phyloP scores from a whole-genome alignment of 2,797 vertebrate genomes.

The Crenichthys baileyi region DNA sequence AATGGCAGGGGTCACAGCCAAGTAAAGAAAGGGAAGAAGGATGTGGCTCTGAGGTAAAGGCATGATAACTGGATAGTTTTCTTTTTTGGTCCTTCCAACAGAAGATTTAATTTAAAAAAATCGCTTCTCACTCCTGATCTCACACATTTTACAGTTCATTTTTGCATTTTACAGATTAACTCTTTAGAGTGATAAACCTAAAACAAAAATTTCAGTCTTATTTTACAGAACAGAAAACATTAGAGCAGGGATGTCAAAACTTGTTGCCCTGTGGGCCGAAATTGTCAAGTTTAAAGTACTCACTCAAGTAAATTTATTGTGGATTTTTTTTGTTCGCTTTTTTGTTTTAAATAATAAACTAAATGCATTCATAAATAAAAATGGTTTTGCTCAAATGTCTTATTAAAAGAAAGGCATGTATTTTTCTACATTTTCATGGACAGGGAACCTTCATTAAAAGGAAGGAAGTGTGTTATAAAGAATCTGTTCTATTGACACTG shows the following conservation, averaged over 20 bases:
- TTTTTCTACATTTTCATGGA: too few relatives aligned
- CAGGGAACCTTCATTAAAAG: background rate
- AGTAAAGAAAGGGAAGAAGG: slow-evolving; percentile 14
- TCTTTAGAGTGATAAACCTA: background rate
- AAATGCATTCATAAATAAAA: too few relatives aligned
- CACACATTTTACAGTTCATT: background rate
- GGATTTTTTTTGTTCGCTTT: too few relatives aligned
- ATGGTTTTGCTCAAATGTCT: too few relatives aligned
- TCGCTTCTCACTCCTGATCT: background rate
- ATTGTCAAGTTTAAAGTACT: too few relatives aligned
- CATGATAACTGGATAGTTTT: background rate
- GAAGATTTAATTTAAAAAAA: background rate
- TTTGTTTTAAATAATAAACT: too few relatives aligned
- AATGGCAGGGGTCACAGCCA: slow-evolving; percentile 44
- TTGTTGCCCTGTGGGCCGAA: too few relatives aligned
- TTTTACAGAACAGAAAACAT: too few relatives aligned
- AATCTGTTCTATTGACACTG: slow-evolving; percentile 1
- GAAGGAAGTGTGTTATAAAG: background rate
- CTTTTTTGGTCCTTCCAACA: background rate
- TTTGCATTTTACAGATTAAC: background rate
- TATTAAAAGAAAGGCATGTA: too few relatives aligned
- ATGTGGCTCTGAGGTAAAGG: background rate
- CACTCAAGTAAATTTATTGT: too few relatives aligned
- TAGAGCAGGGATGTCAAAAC: too few relatives aligned
- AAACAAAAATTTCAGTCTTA: background rate